Conservation (phyloP, 1,140 invertebrate genomes). For the Lethocerus indicus region DNA sequence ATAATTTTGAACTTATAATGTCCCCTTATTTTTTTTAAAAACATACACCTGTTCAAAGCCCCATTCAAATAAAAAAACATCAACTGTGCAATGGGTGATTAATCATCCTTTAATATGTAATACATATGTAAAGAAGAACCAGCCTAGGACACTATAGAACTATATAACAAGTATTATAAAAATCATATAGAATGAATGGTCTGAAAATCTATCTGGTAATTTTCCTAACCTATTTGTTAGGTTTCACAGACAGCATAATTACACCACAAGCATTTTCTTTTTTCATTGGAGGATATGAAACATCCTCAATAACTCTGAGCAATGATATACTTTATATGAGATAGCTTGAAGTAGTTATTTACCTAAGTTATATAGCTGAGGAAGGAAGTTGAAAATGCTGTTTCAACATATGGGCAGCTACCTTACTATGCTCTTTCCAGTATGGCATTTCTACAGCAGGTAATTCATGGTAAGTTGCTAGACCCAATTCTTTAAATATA, state of each 20-base stretch:
- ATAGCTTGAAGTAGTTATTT: no score
- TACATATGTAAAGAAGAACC: background rate
- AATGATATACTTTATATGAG: constrained; percentile 21
- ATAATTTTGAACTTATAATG: no score
- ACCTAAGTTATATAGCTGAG: no score
- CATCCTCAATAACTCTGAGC: constrained; percentile 20
- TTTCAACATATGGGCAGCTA: constrained; percentile 13
- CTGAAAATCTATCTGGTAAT: background rate
- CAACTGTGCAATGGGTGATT: no score
- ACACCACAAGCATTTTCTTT: constrained; percentile 20
- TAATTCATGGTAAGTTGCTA: background rate
- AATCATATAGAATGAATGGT: background rate
- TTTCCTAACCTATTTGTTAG: background rate
- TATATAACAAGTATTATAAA: background rate
- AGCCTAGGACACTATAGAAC: background rate
- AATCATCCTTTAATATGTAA: background rate
- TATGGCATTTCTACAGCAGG: background rate
- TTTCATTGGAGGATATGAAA: constrained; percentile 25
- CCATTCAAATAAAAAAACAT: no score
- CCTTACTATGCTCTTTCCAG: background rate
- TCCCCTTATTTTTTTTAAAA: no score
- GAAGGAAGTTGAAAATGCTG: no score
- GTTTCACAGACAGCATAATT: constrained; percentile 2
- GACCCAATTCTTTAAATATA: background rate
- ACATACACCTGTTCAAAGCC: no score